Percentiles rank a stretch among this genome's conserved stretches.
Conservation (phyloP, 2,888 invertebrate genomes). For the Aleiodes testaceus region DNA sequence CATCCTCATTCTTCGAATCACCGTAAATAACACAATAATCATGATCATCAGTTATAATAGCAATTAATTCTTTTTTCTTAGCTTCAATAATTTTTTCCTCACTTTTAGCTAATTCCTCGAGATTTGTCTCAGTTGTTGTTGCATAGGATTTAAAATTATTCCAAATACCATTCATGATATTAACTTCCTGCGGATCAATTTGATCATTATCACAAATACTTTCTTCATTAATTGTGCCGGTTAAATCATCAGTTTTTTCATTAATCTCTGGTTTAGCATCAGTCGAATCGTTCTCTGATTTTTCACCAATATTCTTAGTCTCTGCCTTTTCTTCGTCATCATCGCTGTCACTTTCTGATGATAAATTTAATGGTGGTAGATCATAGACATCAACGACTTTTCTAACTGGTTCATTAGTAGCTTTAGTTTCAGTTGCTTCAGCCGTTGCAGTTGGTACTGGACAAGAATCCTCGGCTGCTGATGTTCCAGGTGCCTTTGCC, state of each 20-base stretch:
- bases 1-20: constrained; percentile 55
- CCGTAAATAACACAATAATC: constrained; percentile 79
- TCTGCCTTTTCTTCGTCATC: constrained; percentile 69
- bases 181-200: constrained; percentile 75
- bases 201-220: constrained; percentile 50
- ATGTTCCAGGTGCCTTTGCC: constrained; percentile 43
- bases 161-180: constrained; percentile 83
- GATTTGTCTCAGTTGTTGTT: constrained; percentile 76
- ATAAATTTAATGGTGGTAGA: constrained; percentile 85
- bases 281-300: constrained; percentile 50
- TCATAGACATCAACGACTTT: constrained; percentile 79
- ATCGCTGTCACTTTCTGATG: constrained; percentile 88
- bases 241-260: background rate
- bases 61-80: constrained; percentile 59
- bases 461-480: background rate
- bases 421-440: constrained; percentile 54
- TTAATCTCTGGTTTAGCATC: background rate
- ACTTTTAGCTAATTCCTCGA: constrained; percentile 43
- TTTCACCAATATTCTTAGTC: constrained; percentile 50
- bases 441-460: constrained; percentile 47
- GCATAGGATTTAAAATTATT: constrained; percentile 85
- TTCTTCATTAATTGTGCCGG: background rate
- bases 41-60: constrained; percentile 77
- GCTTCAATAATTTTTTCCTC: constrained; percentile 53
- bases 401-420: constrained; percentile 68